phyloP scores from a whole-genome alignment of 2,797 vertebrate species.

The Cyprinodon diabolis region DNA sequence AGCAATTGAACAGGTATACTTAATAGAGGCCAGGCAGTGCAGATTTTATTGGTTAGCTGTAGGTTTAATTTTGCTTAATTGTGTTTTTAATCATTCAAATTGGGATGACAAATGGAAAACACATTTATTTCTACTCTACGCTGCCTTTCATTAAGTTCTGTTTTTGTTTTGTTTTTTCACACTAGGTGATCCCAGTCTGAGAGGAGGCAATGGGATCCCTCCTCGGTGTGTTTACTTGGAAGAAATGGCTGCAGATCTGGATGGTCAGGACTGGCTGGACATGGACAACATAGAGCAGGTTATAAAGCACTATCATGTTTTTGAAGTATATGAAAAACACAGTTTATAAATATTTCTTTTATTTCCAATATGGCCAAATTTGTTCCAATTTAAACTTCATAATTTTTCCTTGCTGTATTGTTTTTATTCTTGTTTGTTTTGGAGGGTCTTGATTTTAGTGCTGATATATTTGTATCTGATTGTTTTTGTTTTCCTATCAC shows the following conservation, averaged over 20 bases:
- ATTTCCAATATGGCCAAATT: background rate
- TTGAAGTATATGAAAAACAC: background rate
- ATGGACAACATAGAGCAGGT: conserved; percentile 98
- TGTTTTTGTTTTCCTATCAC: background rate
- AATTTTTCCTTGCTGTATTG: background rate
- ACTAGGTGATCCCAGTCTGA: conserved; percentile 93
- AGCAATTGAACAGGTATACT: no score
- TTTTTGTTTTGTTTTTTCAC: background rate
- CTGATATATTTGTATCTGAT: no score
- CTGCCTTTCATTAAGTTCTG: background rate
- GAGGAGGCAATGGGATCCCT: conserved; percentile 93
- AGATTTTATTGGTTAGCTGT: background rate
- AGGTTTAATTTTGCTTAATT: background rate
- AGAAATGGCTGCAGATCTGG: conserved; percentile 93
- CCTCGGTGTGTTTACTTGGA: conserved; percentile 94
- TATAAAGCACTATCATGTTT: conserved; percentile 1
- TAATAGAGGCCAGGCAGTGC: background rate
- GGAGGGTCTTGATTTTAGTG: background rate
- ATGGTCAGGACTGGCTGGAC: conserved; percentile 98
- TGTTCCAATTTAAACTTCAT: background rate
- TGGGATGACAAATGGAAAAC: no score
- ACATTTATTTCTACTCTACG: no score
- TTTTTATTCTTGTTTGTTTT: background rate
- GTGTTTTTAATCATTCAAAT: no score
- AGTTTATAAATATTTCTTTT: background rate